Conservation (phyloP, 2,797 vertebrate species). For the Paramormyrops hopkinsi region DNA sequence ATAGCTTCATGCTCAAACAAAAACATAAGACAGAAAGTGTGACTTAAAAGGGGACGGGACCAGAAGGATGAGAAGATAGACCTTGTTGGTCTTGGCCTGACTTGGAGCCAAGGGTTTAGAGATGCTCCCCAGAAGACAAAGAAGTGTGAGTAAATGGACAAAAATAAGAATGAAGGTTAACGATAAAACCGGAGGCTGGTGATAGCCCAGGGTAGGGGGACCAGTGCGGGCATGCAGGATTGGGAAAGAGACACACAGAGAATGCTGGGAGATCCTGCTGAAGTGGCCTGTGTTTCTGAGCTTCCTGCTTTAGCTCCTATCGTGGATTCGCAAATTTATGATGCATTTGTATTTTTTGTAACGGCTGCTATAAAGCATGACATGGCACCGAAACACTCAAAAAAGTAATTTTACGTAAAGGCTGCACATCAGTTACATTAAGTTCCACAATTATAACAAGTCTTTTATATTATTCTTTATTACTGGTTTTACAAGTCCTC, state of each 20-base stretch:
- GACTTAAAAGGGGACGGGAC: constrained; percentile 22
- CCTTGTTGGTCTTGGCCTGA: constrained; percentile 33
- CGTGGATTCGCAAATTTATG: background rate
- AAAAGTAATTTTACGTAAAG: background rate
- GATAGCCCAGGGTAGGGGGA: constrained; percentile 33
- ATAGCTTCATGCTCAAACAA: background rate
- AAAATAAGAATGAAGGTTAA: constrained; percentile 32
- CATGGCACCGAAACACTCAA: background rate
- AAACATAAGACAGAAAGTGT: background rate
- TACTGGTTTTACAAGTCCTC: background rate
- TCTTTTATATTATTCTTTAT: background rate
- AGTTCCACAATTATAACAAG: background rate
- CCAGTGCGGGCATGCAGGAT: constrained; percentile 56
- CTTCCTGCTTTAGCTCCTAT: background rate
- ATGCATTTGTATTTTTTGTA: background rate
- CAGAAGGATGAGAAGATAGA: constrained; percentile 34
- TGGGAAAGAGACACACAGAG: constrained; percentile 27
- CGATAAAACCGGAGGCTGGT: constrained; percentile 33
- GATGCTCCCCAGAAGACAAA: constrained; percentile 14
- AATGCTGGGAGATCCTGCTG: constrained; percentile 56
- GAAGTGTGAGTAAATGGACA: constrained; percentile 34
- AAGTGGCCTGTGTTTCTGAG: constrained; percentile 39
- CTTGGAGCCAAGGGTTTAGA: constrained; percentile 57
- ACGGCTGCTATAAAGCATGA: background rate
- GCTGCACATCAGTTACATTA: background rate